Evolutionary conservation across 2,888 invertebrate species (phyloP), one percentile per base, ranked within the genome.

Genomic region (Octodonta nipae): DNA sequence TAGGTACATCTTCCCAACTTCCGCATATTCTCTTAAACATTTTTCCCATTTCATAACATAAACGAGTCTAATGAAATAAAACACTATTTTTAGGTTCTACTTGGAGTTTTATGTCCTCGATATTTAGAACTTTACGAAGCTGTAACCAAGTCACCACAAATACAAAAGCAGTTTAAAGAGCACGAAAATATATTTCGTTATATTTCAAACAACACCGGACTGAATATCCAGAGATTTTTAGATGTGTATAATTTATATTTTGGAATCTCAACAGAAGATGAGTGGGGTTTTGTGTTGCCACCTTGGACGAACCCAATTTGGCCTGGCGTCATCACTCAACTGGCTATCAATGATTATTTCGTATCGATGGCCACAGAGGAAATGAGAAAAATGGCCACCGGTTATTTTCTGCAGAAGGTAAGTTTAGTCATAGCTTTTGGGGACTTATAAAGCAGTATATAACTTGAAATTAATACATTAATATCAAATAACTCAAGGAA

Each of bases 201-300:
- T 34, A 52, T 75, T 27, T 55, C 65, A 1, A 47, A 58, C 24
- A 49, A 63, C 2, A 68, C 71, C 0, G 74, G 73, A 5, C 47
- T 64, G 41, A 51, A 55, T n/a, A 63, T 76, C 3, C 56, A 55
- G 1, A 62, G 59, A 14, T 66, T 70, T 1, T 67, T 68, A 24
- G 73, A 73, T 46, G 64, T 73, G 4, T 69, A 70, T 35, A 69
- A 70, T 11, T 49, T 77, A 2, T 75, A 71, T 44, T 66, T 69
- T 30, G 75, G 75, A 0, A 49, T 76, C 15, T 55, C 65, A 40
- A 73, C 75, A 1, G 75, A 77, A 62, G 71, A 73, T 28, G 54
- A 55, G 16, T 47, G 52, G 40, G 56, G 58, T 25, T 41, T 62
- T 11, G 15, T 41, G n/a, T 44, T 66, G 6, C 65, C 66, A 1